phyloP scores from a whole-genome alignment of 2,888 invertebrate genomes.

The Leptura quadrifasciata region DNA sequence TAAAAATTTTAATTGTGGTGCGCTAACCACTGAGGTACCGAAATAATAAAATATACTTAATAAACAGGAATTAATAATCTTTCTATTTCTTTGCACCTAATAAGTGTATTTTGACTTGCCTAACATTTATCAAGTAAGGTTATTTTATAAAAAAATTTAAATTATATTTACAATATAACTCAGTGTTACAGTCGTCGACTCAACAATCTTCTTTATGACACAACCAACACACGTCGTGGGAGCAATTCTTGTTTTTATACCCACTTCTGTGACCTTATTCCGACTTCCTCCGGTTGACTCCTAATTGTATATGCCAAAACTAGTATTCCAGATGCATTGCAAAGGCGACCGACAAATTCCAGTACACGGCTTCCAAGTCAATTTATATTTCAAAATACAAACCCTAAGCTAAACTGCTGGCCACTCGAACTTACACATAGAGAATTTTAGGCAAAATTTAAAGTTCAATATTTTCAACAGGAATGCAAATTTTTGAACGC shows the following conservation, averaged over 20 bases:
- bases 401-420: neutral
- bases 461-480: no score
- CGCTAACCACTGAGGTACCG: no score
- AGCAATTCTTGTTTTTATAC: slow-evolving; percentile 1
- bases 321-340: neutral
- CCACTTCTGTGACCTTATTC: slow-evolving; percentile 3
- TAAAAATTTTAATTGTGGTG: no score
- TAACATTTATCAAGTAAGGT: no score
- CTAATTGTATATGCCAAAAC: neutral
- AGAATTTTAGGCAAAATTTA: no score
- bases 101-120: no score
- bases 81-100: no score
- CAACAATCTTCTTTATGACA: neutral
- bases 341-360: neutral
- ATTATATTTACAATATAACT: neutral
- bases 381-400: neutral
- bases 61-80: no score
- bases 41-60: no score
- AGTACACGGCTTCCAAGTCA: neutral
- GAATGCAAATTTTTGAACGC: no score
- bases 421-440: neutral
- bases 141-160: neutral
- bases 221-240: neutral
- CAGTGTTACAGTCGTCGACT: neutral
- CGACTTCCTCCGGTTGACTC: neutral